Percentiles rank a stretch among this genome's conserved stretches.
phyloP scores from a whole-genome alignment of 2,113 vertebrate genomes.

The Chaetorhynchus papuensis region DNA sequence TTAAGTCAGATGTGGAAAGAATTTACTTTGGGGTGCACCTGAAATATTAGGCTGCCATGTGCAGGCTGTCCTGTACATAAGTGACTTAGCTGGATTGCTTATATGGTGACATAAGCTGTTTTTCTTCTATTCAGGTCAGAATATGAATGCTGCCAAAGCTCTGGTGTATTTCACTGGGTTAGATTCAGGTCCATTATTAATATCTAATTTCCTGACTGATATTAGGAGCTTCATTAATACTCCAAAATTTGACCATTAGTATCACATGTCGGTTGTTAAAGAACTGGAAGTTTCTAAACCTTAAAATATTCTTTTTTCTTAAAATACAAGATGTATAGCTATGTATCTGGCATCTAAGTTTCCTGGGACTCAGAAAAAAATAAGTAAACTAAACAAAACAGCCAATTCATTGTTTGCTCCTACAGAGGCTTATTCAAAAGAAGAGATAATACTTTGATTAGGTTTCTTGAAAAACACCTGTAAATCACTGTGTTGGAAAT shows the following conservation, averaged over 20 bases:
- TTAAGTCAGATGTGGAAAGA: not conserved
- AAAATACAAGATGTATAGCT: conserved; percentile 32
- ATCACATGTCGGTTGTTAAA: conserved; percentile 59
- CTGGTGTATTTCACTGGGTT: not conserved
- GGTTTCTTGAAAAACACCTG: conserved; percentile 46
- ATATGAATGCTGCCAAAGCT: not conserved
- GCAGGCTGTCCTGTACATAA: not conserved
- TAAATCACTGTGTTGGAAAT: conserved; percentile 56
- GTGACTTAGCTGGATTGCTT: not conserved
- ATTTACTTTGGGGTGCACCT: not conserved
- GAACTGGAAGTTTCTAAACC: conserved; percentile 58
- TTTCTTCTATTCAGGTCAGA: not conserved
- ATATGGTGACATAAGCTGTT: not conserved
- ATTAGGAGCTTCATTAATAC: conserved; percentile 44
- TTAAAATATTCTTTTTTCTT: conserved; percentile 45
- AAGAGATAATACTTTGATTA: conserved; percentile 59
- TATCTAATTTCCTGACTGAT: conserved; percentile 56
- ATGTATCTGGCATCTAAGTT: conserved; percentile 9
- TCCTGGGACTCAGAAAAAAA: conserved; percentile 37
- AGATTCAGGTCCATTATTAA: conserved; percentile 42
- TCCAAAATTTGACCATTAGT: conserved; percentile 50
- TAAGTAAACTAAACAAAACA: conserved; percentile 31
- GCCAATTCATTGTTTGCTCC: conserved; percentile 25
- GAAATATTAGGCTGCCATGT: not conserved
- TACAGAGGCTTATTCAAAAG: conserved; percentile 40